Base-by-base conservation (phyloP, 2,888 invertebrate genomes). In the Machimus rusticus region DNA sequence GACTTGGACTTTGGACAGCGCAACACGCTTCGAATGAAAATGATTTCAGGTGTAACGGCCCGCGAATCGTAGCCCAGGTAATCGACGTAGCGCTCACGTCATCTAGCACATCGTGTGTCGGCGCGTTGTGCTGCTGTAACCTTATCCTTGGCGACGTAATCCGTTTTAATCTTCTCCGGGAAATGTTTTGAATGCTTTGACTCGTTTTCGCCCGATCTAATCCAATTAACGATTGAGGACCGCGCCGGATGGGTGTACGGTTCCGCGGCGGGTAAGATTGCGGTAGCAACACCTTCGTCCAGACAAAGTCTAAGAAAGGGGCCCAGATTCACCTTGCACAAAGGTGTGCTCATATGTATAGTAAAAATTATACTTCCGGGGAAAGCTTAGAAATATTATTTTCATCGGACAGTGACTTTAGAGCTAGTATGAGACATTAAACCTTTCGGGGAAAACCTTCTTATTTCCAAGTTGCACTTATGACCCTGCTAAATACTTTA, bases 141-240 rank as follows among this genome's bases (percentile, higher is more conserved):
- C 82, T 82, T 82, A 82, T 82, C 82, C 82, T 82, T 82, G 82
- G 57, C 82, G 37, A 66, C 55, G 37, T 55, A 57, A 82, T 34
- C 23, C 82, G 19, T 37, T 43, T 78, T 82, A 82, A 82, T 82
- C 82, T 57, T 57, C 55, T 66, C 57, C 31, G 82, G 82, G 37
- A 82, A 82, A 55, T 82, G 82, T 82, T 82, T 82, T 82, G 82
- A 82, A 66, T 82, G 57, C 39, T 82, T 82, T 51, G 37, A 66
- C 82, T 82, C 57, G 82, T 82, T 57, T 66, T 37, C 37, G 82
- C 57, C 57, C 37, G 37, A 57, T 82, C 66, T 82, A 82, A 82
- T 66, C 82, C 82, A 82, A 82, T 82, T 82, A 82, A 57, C 55
- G 66, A 55, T 81, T 46, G 81, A 39, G 31, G 23, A 51, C 39